Percentiles rank a stretch among this genome's conserved stretches.
Conservation (phyloP, 2,888 invertebrate species). For the Hylaea fasciaria region DNA sequence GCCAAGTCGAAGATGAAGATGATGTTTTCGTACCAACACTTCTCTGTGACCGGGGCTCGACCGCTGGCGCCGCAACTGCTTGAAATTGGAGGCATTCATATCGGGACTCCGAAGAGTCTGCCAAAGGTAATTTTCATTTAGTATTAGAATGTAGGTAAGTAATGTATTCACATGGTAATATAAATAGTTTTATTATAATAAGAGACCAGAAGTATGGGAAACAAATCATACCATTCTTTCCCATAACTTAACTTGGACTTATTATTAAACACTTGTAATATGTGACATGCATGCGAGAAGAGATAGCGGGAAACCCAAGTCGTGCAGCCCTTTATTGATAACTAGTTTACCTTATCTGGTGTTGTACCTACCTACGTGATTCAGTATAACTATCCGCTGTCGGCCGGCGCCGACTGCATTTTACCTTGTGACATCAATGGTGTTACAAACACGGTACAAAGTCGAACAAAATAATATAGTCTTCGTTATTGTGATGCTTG, state of each 20-base stretch:
- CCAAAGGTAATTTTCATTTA: conserved; percentile 51
- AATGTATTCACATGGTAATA: no score
- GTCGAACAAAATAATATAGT: conserved; percentile 6
- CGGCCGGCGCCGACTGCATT: background rate
- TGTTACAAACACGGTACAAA: background rate
- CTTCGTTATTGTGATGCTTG: conserved; percentile 9
- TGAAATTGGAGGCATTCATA: conserved; percentile 86
- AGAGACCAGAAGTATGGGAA: no score
- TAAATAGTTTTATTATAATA: no score
- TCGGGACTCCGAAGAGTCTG: conserved; percentile 55
- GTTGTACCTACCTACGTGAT: background rate
- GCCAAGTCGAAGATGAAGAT: conserved; percentile 77
- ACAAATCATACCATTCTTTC: no score
- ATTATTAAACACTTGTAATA: background rate
- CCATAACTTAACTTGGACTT: background rate
- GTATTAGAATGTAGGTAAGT: no score
- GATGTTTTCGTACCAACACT: conserved; percentile 86
- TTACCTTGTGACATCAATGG: background rate
- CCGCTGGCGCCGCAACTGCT: conserved; percentile 82
- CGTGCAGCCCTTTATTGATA: conserved; percentile 6
- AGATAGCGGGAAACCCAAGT: background rate
- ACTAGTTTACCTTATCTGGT: background rate
- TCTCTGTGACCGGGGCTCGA: conserved; percentile 81
- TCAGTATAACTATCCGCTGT: background rate
- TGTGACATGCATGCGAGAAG: background rate